Conservation (phyloP, 2,888 invertebrate species). For the Emmelina monodactyla region DNA sequence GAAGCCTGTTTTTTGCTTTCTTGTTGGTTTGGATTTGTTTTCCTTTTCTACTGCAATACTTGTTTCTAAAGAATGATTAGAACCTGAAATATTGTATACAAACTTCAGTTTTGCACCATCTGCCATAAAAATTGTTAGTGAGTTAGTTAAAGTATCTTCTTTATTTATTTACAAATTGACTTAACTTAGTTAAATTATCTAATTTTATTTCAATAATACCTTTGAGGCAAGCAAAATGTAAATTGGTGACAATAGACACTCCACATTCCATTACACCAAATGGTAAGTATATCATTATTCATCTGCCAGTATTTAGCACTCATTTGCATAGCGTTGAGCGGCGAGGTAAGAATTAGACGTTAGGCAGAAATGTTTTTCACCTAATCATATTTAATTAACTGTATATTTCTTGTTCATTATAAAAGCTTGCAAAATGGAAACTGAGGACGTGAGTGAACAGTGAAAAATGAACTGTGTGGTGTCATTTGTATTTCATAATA, state of each 20-base stretch:
- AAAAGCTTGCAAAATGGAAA: slow-evolving; percentile 60
- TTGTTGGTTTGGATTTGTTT: slow-evolving; percentile 40
- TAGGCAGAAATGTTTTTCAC: background rate
- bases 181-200: too few relatives aligned
- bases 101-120: too few relatives aligned
- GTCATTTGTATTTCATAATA: slow-evolving; percentile 30
- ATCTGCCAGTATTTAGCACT: slow-evolving; percentile 1
- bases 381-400: slow-evolving; percentile 21
- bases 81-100: slow-evolving; percentile 25
- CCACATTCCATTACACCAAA: slow-evolving; percentile 22
- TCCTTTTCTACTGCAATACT: slow-evolving; percentile 41
- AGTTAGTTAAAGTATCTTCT: too few relatives aligned
- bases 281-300: slow-evolving; percentile 26
- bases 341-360: slow-evolving; percentile 20
- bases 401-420: slow-evolving; percentile 37
- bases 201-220: too few relatives aligned
- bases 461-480: slow-evolving; percentile 36
- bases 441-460: slow-evolving; percentile 42
- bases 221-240: slow-evolving; percentile 65
- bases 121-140: too few relatives aligned
- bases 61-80: slow-evolving; percentile 40
- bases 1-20: slow-evolving; percentile 43
- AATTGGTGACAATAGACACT: slow-evolving; percentile 3
- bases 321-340: background rate
- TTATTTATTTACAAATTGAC: too few relatives aligned